Percentiles rank a stretch among this genome's conserved stretches.
Conservation (phyloP, 2,797 vertebrate species). For the Cichlasoma orientale region DNA sequence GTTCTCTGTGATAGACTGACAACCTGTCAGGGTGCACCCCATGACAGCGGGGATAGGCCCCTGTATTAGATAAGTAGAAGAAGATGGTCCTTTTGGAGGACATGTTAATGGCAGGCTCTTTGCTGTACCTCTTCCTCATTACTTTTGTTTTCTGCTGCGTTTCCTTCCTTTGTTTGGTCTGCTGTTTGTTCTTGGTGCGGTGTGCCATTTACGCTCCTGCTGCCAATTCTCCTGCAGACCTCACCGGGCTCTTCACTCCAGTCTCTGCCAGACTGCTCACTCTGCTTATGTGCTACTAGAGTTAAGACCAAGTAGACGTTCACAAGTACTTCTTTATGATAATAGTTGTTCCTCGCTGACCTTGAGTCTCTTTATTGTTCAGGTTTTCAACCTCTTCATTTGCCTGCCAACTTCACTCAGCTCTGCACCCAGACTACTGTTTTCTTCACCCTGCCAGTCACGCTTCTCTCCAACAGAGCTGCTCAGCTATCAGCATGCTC, state of each 20-base stretch:
- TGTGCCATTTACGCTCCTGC: neutral
- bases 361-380: neutral
- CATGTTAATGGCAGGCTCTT: neutral
- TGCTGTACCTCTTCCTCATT: neutral
- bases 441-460: neutral
- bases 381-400: neutral
- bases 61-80: neutral
- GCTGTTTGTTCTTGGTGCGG: neutral
- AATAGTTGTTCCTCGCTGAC: neutral
- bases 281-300: neutral
- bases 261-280: neutral
- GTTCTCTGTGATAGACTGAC: neutral
- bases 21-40: too few species aligned
- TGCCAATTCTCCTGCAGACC: neutral
- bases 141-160: neutral
- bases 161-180: neutral
- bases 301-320: neutral
- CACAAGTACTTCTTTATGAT: neutral
- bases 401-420: neutral
- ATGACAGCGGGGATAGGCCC: neutral
- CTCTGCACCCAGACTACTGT: neutral
- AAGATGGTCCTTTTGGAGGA: neutral
- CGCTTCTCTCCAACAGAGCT: too few species aligned
- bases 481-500: too few species aligned
- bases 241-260: neutral